A percentile compares a stretch with the other conserved stretches of the same genome.
Conservation (phyloP, 2,113 vertebrate genomes). For the Trogon surrucura region DNA sequence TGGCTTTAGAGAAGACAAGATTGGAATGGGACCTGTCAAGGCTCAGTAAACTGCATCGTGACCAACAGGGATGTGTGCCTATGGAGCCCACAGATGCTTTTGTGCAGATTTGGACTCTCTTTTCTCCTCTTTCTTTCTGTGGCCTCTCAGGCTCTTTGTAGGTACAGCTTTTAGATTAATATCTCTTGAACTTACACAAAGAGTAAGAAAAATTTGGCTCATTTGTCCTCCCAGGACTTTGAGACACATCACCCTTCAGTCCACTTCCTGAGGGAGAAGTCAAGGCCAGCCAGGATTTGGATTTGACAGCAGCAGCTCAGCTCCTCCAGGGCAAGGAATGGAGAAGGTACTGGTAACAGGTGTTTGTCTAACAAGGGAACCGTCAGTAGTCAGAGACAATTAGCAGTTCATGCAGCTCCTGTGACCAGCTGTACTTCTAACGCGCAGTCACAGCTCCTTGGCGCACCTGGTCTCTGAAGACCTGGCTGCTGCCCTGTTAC, state of each 20-base stretch:
- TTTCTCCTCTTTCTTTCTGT: not conserved
- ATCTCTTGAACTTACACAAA: not conserved
- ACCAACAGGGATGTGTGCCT: not conserved
- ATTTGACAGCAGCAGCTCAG: not conserved
- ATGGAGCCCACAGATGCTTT: not conserved
- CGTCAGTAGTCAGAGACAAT: not conserved
- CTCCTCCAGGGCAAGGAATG: not conserved
- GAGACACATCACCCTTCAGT: not conserved
- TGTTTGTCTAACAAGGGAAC: not conserved
- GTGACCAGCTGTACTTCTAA: not conserved
- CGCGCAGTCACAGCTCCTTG: not conserved
- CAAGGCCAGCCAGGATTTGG: not conserved
- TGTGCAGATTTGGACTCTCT: not conserved
- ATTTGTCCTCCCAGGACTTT: not conserved
- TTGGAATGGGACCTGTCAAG: not conserved
- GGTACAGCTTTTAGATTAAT: not conserved
- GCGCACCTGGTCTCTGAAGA: not conserved
- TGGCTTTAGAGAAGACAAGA: not conserved
- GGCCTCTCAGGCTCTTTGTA: not conserved
- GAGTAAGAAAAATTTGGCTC: not conserved
- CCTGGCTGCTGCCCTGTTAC: not conserved
- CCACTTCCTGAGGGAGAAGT: not conserved
- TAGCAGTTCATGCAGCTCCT: not conserved
- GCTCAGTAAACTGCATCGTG: not conserved
- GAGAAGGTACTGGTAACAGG: not conserved